These are phyloP conservation scores for Pagrus major DNA, from an alignment of 2,113 vertebrate species.

Conservation along the genomic window DNA sequence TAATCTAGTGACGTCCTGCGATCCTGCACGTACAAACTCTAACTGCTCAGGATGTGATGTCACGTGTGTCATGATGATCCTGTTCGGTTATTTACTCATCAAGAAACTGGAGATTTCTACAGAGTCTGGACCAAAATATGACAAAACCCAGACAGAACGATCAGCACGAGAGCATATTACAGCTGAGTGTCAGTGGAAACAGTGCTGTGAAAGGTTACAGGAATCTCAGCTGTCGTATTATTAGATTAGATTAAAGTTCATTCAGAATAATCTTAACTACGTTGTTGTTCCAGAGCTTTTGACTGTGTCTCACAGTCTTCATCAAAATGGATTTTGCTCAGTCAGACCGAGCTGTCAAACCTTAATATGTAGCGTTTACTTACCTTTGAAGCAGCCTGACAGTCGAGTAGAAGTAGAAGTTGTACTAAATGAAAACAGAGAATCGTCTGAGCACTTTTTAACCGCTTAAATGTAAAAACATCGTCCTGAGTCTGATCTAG, in stretches of 20 bases:
- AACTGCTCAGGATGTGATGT: not conserved
- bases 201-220: not conserved
- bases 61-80: not conserved
- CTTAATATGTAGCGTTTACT: no score
- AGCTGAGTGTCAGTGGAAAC: not conserved
- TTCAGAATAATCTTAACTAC: no score
- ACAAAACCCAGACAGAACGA: not conserved
- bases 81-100: not conserved
- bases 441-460: no score
- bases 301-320: not conserved
- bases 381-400: no score
- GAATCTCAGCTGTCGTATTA: not conserved
- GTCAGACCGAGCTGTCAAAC: no score
- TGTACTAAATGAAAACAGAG: no score
- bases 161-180: not conserved
- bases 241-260: no score
- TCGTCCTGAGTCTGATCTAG: no score
- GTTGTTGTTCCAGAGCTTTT: not conserved
- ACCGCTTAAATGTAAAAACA: no score
- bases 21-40: slow-evolving; percentile 19
- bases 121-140: not conserved
- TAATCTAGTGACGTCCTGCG: not conserved
- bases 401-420: no score
- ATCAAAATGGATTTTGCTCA: no score
- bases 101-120: not conserved